Evolutionary conservation across 2,888 invertebrate genomes (phyloP), one percentile per base, ranked within the genome.

Genomic region (Netelia virgata): DNA sequence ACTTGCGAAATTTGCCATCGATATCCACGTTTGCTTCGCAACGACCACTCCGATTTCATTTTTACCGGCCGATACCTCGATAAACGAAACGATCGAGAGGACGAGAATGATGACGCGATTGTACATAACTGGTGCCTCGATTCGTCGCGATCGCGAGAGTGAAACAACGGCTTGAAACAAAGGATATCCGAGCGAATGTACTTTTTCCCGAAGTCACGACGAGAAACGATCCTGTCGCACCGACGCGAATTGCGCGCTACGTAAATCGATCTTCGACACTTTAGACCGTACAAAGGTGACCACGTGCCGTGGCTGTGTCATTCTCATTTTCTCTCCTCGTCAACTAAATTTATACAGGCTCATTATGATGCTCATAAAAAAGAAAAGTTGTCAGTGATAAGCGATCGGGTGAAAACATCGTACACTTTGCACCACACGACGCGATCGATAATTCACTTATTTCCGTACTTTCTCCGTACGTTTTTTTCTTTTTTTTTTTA

Each of bases 1-100:
- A 3, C 59, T 86, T 14, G 78, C 69, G 28, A 90, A 89, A 82
- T 90, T 63, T 3, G 76, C 66, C n/a, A 84, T 55, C 0, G 87
- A 66, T 3, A 91, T 89, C 92, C 90, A 64, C 23, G 70, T 80
- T 28, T 74, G 14, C 3, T 5, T 1, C 5, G 70, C n/a, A 68
- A 68, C 28, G 55, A 55, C 41, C 8, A 16, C 16, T n/a, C 20
- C 18, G 57, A 47, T 47, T 14, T 47, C 1, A 47, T 3, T 47
- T 47, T 47, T 47, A 47, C 14, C 47, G 47, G 47, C 47, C 14
- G 47, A 20, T 20, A 23, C 14, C 9, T 20, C 2, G 57, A 55
- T 20, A 28, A 23, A 16, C 9, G 3, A 55, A 72, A 16, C 55
- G 23, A 11, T 28, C 28, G 72, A 28, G 47, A n/a, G n/a, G 16